These are phyloP conservation scores for Hirtodrosophila histrioides DNA, from an alignment of 2,888 invertebrate species.

Conservation along the genomic window DNA sequence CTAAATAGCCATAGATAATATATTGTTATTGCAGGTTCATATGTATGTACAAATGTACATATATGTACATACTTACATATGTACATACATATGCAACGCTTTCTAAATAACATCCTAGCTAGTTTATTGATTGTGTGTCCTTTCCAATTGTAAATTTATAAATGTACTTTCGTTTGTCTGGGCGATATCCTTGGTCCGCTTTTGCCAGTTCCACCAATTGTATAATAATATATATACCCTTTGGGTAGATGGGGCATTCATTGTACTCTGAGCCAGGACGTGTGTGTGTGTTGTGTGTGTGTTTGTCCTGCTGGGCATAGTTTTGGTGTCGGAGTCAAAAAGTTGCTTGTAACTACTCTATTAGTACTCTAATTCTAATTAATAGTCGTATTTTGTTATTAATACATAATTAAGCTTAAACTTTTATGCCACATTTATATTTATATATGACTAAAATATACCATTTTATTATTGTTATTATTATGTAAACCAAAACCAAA, in stretches of 20 bases:
- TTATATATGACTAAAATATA: conserved; percentile 82
- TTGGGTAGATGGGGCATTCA: not conserved
- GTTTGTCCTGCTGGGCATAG: not conserved
- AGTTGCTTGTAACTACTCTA: conserved; percentile 30
- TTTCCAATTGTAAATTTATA: conserved; percentile 8
- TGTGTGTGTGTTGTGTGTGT: not conserved
- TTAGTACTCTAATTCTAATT: conserved; percentile 15
- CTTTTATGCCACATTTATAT: conserved; percentile 61
- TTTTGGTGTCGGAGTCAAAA: conserved; percentile 41
- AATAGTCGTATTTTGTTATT: conserved; percentile 38
- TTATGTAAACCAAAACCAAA: conserved; percentile 60
- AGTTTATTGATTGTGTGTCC: conserved; percentile 4
- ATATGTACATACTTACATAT: conserved; percentile 4
- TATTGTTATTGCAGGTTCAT: conserved; percentile 15
- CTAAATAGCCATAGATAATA: conserved; percentile 13
- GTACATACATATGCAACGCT: not conserved
- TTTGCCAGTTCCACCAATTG: not conserved
- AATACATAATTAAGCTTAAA: conserved; percentile 56
- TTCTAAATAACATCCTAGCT: conserved; percentile 2
- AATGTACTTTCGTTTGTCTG: conserved; percentile 17
- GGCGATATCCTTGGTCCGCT: conserved; percentile 23
- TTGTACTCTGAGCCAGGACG: not conserved
- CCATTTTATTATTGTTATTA: conserved; percentile 83
- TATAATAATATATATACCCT: too few relatives aligned
- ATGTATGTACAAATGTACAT: conserved; percentile 26